phyloP scores from a whole-genome alignment of 2,113 vertebrate species.

The Elachura formosa region DNA sequence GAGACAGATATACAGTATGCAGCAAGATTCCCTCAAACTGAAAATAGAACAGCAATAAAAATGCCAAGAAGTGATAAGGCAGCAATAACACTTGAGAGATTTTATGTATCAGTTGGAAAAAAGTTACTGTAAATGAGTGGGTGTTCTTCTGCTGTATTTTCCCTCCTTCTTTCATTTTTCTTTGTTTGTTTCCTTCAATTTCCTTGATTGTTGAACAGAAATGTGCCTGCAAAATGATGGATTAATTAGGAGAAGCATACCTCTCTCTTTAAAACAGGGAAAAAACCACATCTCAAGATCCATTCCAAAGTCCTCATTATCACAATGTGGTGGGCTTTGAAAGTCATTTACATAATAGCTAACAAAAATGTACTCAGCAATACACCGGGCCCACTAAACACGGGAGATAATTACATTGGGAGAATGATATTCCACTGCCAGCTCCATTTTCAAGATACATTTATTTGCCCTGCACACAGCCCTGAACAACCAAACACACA shows the following conservation, averaged over 20 bases:
- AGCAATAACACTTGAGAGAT: slow-evolving; percentile 44
- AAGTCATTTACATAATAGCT: slow-evolving; percentile 75
- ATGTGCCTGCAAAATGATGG: slow-evolving; percentile 26
- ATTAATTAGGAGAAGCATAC: slow-evolving; percentile 63
- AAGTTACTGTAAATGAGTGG: slow-evolving; percentile 36
- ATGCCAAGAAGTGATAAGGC: slow-evolving; percentile 59
- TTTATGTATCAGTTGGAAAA: slow-evolving; percentile 51
- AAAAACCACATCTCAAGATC: slow-evolving; percentile 27
- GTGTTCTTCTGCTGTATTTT: slow-evolving; percentile 20
- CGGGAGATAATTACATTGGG: slow-evolving; percentile 63
- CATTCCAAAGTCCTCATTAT: slow-evolving; percentile 58
- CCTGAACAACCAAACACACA: slow-evolving; percentile 54
- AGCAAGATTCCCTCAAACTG: slow-evolving; percentile 54
- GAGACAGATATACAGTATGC: slow-evolving; percentile 12
- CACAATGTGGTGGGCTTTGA: slow-evolving; percentile 65
- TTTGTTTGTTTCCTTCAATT: slow-evolving; percentile 54
- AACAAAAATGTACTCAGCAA: slow-evolving; percentile 72
- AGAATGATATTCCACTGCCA: slow-evolving; percentile 70
- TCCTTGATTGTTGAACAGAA: slow-evolving; percentile 57
- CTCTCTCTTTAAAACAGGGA: neutral
- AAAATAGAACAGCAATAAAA: slow-evolving; percentile 71
- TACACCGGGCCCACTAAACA: slow-evolving; percentile 67
- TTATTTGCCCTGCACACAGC: slow-evolving; percentile 62
- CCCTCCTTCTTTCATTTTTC: neutral
- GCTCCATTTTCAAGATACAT: slow-evolving; percentile 66